Evolutionary conservation across 2,113 vertebrate species (phyloP), one percentile per base, ranked within the genome.

Genomic region (Chaenogobius annularis): DNA sequence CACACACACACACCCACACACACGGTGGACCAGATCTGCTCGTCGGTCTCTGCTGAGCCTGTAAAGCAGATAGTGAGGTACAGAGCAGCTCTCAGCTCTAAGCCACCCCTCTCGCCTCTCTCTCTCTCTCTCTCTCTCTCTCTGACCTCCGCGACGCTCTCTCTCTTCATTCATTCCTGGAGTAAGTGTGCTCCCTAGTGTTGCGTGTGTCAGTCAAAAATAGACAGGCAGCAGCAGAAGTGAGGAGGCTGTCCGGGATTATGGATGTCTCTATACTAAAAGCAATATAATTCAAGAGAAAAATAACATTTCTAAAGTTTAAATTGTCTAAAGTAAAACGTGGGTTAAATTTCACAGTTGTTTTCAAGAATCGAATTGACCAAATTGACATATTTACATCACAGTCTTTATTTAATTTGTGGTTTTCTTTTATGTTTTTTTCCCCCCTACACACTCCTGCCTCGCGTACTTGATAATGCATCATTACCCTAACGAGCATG

Each of bases 151-250:
- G n/a, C n/a, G 54, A 20, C 10, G 7, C 20, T 54, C 61, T 19
- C 48, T 12, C n/a, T n/a, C 12, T 7, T 70, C 61, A 74, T 82
- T 84, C 77, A 91, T 93, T 89, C 71, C 79, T 92, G 87, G 91
- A 87, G 90, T 86, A 87, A 92, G 89, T 90, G 78, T 93, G 93
- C 90, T 92, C 93, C 87, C 93, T 93, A 92, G 92, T 89, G 92
- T 92, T 63, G 75, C 75, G 63, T 80, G 44, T 46, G 44, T 46
- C 44, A 12, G 44, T 46, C 44, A 10, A 3, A 46, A 46, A 46
- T 46, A 46, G 44, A 44, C 43, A 11, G 10, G 43, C 7, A 44
- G 43, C 10, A 11, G 43, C 43, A 9, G 43, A 44, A 9, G 44
- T 46, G 44, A 12, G 3, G 37, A 43, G 48, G 69, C 50, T 15